phyloP scores from a whole-genome alignment of 2,797 vertebrate genomes.

The Eptatretus atami region DNA sequence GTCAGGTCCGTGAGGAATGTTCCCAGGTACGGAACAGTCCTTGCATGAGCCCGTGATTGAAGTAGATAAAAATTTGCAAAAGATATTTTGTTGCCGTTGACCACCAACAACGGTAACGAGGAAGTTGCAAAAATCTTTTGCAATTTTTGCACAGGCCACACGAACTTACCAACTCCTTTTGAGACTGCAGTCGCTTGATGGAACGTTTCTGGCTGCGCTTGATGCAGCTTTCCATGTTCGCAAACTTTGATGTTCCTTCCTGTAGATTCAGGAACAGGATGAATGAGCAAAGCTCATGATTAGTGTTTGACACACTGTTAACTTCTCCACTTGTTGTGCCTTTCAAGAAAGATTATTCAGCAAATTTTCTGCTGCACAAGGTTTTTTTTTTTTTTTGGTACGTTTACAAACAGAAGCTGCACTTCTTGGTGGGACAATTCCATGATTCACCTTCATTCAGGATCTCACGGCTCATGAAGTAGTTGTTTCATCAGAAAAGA shows the following conservation, averaged over 20 bases:
- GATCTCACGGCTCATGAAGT: conserved; percentile 58
- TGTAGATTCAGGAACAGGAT: conserved; percentile 11
- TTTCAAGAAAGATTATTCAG: too few relatives aligned
- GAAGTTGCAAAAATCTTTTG: too few relatives aligned
- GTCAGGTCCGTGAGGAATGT: conserved; percentile 63
- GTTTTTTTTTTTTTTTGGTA: too few relatives aligned
- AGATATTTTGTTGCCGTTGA: too few relatives aligned
- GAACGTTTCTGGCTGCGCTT: conserved; percentile 78
- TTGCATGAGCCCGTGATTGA: conserved; percentile 36
- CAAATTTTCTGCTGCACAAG: too few relatives aligned
- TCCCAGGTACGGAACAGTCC: conserved; percentile 64
- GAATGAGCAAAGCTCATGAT: background rate
- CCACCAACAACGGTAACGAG: too few relatives aligned
- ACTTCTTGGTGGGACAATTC: too few relatives aligned
- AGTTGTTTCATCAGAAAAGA: conserved; percentile 90
- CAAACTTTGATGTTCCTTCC: conserved; percentile 91
- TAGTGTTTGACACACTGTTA: too few relatives aligned
- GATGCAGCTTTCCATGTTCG: conserved; percentile 47
- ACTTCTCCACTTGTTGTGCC: too few relatives aligned
- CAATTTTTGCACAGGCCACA: background rate
- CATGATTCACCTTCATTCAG: conserved; percentile 43
- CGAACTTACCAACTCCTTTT: conserved; percentile 45
- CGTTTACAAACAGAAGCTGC: too few relatives aligned
- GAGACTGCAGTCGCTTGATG: conserved; percentile 45
- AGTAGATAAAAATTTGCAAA: conserved; percentile 8